Evolutionary conservation across 2,888 invertebrate genomes (phyloP), one percentile per base, ranked within the genome.

Genomic region (Chromoteleia sp.): DNA sequence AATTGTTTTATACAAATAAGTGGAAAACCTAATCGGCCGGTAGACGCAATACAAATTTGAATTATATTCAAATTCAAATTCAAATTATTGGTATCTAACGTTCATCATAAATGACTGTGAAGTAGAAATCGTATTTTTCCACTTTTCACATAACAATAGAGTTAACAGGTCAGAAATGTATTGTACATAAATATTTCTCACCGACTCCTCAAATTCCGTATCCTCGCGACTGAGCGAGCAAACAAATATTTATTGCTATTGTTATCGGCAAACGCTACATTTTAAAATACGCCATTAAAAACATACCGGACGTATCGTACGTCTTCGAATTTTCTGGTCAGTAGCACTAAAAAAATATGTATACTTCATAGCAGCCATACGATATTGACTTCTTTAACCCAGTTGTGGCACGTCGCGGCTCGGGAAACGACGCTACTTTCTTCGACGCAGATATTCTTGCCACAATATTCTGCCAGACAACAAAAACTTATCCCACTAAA

Each of bases 381-480:
- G 70, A 77, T 77, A 77, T 77, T 70, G 77, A 61, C 77, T 77
- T 70, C 63, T 77, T 70, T 70, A 77, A 70, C 77, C 77, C 56
- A 71, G 70, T 71, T 77, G 70, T 29, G 17, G 43, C 45, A 48
- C 45, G 70, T 70, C 14, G 54, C 43, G 21, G 70, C 61, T 63
- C 39, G 17, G 21, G 8, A 70, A 70, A 63, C 41, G 70, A 77
- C 43, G n/a, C 61, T 33, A 70, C 77, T 77, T 70, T 70, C 70
- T 63, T 70, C 61, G 17, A 70, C 56, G 33, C 56, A 63, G 56
- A 70, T 54, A 77, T 70, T 68, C 52, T 52, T 63, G 63, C 45
- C 52, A 56, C 63, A 54, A 54, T 56, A 61, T 61, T 61, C 48
- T 70, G 54, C 63, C 54, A 63, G 56, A 48, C 77, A 77, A 70